Evolutionary conservation across 2,888 invertebrate species (phyloP).

Genomic region (Gisinianus flammeolus): DNA sequence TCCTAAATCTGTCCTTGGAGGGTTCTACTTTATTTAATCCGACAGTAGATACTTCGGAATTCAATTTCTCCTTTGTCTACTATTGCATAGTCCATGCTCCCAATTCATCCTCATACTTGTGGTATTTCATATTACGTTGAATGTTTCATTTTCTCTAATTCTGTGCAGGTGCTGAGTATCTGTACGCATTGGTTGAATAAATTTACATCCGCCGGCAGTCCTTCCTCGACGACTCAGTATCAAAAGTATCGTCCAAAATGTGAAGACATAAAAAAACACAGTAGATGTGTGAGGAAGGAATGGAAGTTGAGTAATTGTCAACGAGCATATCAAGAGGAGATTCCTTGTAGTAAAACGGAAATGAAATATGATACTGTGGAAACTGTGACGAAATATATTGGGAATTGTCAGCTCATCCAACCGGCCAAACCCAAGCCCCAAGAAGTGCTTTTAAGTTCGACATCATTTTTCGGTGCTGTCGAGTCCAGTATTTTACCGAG

Average conservation of each 20-base stretch:
- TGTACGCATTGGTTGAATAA: too few species aligned
- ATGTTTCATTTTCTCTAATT: too few species aligned
- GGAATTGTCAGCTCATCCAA: background rate
- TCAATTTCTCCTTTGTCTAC: too few species aligned
- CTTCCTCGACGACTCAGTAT: too few species aligned
- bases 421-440: background rate
- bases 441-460: constrained; percentile 16
- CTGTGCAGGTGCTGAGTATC: too few species aligned
- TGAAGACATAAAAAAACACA: background rate
- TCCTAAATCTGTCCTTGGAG: too few species aligned
- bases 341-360: background rate
- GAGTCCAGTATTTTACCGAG: constrained; percentile 33
- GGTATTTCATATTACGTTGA: too few species aligned
- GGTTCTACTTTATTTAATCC: too few species aligned
- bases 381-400: background rate
- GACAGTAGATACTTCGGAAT: too few species aligned
- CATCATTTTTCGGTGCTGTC: constrained; percentile 34
- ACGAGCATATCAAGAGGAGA: background rate
- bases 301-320: background rate
- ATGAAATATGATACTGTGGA: background rate
- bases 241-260: constrained; percentile 17
- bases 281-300: constrained; percentile 10
- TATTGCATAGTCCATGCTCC: too few species aligned
- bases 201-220: too few species aligned
- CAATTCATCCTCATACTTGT: too few species aligned